These are phyloP conservation scores for Phocoena sinus DNA, from an alignment of 2,113 vertebrate genomes.

Conservation along the genomic window DNA sequence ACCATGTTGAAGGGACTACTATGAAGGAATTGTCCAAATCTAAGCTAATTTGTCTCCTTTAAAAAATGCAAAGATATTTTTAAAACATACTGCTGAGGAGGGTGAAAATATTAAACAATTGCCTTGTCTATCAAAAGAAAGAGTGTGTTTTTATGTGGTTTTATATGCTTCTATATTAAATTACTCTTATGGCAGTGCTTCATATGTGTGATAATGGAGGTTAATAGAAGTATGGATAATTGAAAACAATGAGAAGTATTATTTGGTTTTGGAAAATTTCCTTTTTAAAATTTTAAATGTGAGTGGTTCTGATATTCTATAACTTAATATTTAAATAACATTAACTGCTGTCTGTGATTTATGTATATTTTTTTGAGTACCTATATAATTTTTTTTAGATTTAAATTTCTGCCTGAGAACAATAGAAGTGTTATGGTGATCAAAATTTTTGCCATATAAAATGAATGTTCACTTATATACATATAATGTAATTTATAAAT, in stretches of 20 bases:
- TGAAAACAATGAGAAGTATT: background rate
- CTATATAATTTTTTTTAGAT: background rate
- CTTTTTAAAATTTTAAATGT: background rate
- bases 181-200: background rate
- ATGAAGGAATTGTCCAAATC: background rate
- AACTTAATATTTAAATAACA: background rate
- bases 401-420: conserved; percentile 8
- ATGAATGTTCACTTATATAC: background rate
- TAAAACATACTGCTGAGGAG: background rate
- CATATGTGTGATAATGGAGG: background rate
- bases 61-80: background rate
- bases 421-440: background rate
- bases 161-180: background rate
- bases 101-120: background rate
- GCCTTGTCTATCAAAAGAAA: background rate
- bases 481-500: background rate
- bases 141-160: background rate
- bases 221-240: background rate
- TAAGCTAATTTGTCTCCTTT: background rate
- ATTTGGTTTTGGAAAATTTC: background rate
- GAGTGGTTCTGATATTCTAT: background rate
- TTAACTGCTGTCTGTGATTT: background rate
- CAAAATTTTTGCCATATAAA: background rate
- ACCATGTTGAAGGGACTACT: background rate
- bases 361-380: background rate